Base-by-base conservation (phyloP, 2,797 vertebrate species). In the Tokudaia tokunoshimensis region DNA sequence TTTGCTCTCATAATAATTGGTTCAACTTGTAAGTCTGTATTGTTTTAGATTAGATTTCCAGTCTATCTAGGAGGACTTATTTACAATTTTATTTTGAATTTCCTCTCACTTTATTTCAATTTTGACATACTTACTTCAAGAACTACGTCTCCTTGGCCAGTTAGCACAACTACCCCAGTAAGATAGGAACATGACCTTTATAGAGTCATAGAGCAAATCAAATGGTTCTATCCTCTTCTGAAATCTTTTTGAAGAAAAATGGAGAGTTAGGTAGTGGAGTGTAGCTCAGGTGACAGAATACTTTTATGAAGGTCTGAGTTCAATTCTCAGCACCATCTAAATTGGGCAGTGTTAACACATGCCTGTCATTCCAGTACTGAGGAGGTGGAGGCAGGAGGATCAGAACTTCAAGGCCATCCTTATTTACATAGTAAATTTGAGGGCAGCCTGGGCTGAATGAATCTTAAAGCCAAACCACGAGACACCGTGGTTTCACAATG, bases 211-310 rank as follows among this genome's bases (percentile, higher is more conserved):
- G 22, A 52, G 63, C 78, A 89, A 31, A 76, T 57, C 1, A 22
- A 55, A 61, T 59, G 37, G 0, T 59, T 94, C 50, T 86, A 5
- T 2, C 4, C 65, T 88, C 55, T 90, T 92, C 59, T 76, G 82
- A 92, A 89, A 65, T 55, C 2, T 61, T 89, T 97, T 86, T 80
- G 57, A 81, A 76, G 14, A 94, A 87, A 94, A 89, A 37, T 89
- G 20, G 3, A 37, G 59, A 20, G n/a, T 55, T 52, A 86, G n/a
- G 12, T 3, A 61, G 17, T 72, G 6, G 26, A 6, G 14, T 34
- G 15, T 34, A 59, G 52, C 13, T 76, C 55, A 34, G 52, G 6
- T 24, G 11, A 29, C 24, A 89, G 13, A 20, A 41, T 57, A 17
- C 11, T 61, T 75, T 13, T 59, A 44, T 75, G 37, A 75, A 59